Base-by-base conservation (phyloP, 1,140 invertebrate species). In the Oedothorax gibbosus region DNA sequence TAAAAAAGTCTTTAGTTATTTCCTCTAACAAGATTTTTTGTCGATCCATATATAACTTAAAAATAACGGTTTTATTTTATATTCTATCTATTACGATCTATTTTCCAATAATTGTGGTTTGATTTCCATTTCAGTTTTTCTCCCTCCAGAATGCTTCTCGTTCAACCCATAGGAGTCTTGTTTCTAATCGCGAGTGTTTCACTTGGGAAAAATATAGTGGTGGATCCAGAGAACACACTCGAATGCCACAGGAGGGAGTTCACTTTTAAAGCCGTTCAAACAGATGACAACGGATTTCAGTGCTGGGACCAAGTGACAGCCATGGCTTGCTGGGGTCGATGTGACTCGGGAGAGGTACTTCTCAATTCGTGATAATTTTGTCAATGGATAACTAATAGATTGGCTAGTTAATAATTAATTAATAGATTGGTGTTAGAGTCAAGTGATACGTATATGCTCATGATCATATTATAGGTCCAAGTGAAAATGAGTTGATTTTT, bases 281-380 rank as follows among this genome's bases (percentile, higher is more conserved):
- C 91, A 0, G 94, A 95, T 88, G 90, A 91, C 0, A 91, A 92
- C 53, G 93, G 94, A 0, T 90, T 92, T 60, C 90, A 92, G 50
- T 96, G 95, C 87, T 94, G 93, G 92, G 95, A 94, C 87, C 91
- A 92, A 20, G 91, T 96, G 5, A 93, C 92, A 56, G 94, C 95
- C 2, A 92, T 92, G 90, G 94, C 94, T 0, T 96, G 95, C 88
- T 95, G 94, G 94, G 95, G 95, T 76, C 92, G 95, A 53, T 96
- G 95, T 86, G 93, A 95, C 88, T 95, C 95, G 0, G 94, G 94
- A 88, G 95, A 96, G 92, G 93, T 92, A 89, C 90, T 64, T 35
- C n/a, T 15, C 18, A 72, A 53, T 78, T 71, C 0, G 4, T 20
- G 21, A 65, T 65, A 35, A 35, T 35, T 1, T 35, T 35, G 1